Percentiles rank a stretch among this genome's conserved stretches.
phyloP scores from a whole-genome alignment of 2,888 invertebrate genomes.

The Epinotia nisella region DNA sequence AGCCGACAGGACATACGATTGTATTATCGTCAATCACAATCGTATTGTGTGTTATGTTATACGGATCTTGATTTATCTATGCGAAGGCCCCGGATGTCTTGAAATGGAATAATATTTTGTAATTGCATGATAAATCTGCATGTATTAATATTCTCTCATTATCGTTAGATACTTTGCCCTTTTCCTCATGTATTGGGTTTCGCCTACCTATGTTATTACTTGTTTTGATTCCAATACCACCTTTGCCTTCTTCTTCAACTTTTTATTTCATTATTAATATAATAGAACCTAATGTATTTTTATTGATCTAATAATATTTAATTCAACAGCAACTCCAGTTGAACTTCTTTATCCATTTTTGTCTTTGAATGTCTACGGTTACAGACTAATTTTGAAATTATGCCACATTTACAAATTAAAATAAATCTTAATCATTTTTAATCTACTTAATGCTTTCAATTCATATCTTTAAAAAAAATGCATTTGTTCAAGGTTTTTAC shows the following conservation, averaged over 20 bases:
- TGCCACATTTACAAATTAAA: background rate
- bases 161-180: too few relatives aligned
- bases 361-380: too few relatives aligned
- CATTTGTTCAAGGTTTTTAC: conserved; percentile 20
- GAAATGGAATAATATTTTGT: background rate
- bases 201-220: too few relatives aligned
- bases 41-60: conserved; percentile 2
- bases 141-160: too few relatives aligned
- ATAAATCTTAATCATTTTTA: background rate
- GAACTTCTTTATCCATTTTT: background rate
- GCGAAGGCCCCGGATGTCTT: conserved; percentile 15
- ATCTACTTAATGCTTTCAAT: background rate
- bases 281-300: too few relatives aligned
- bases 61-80: conserved; percentile 40
- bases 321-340: background rate
- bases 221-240: too few relatives aligned
- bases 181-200: too few relatives aligned
- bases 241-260: too few relatives aligned
- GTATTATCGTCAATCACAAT: conserved; percentile 24
- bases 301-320: too few relatives aligned
- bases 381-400: background rate
- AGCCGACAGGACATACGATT: conserved; percentile 31
- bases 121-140: too few relatives aligned
- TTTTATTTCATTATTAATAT: too few relatives aligned
- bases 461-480: conserved; percentile 5